Percentiles rank a stretch among this genome's conserved stretches.
These are phyloP conservation scores for Calephelis perditalis DNA, from an alignment of 2,888 invertebrate genomes.

Conservation along the genomic window DNA sequence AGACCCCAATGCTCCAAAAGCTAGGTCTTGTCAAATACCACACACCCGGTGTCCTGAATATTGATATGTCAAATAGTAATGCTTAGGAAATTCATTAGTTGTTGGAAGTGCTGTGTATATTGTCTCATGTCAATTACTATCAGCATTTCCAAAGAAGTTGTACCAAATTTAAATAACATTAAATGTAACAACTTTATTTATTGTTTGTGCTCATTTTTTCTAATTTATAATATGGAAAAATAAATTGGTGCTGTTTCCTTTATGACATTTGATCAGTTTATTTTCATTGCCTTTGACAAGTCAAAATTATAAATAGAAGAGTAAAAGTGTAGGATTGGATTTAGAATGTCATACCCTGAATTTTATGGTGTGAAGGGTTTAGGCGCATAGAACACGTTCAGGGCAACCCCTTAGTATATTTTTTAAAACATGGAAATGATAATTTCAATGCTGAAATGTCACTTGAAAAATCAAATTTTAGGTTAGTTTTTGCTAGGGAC, in stretches of 20 bases:
- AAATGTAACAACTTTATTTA: constrained; percentile 26
- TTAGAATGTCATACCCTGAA: no score
- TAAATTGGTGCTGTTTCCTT: constrained; percentile 65
- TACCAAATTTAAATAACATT: constrained; percentile 21
- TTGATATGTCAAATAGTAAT: constrained; percentile 58
- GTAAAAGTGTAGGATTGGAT: background rate
- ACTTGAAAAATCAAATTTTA: no score
- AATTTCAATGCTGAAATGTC: no score
- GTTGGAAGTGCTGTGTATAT: constrained; percentile 48
- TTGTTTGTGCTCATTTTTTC: constrained; percentile 26
- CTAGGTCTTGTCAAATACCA: constrained; percentile 71
- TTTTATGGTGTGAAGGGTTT: no score
- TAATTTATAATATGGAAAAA: constrained; percentile 33
- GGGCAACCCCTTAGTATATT: no score
- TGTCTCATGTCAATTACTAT: constrained; percentile 48
- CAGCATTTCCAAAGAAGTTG: constrained; percentile 45
- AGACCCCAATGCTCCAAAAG: constrained; percentile 49
- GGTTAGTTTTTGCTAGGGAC: no score
- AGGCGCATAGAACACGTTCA: no score
- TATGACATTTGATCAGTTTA: constrained; percentile 18
- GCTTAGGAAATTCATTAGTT: constrained; percentile 43
- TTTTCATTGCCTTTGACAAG: background rate
- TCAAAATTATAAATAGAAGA: constrained; percentile 2
- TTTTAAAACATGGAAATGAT: no score
- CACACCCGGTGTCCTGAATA: constrained; percentile 88